Evolutionary conservation across 2,888 invertebrate genomes (phyloP), one percentile per base, ranked within the genome.

Genomic region (Helleia helle): DNA sequence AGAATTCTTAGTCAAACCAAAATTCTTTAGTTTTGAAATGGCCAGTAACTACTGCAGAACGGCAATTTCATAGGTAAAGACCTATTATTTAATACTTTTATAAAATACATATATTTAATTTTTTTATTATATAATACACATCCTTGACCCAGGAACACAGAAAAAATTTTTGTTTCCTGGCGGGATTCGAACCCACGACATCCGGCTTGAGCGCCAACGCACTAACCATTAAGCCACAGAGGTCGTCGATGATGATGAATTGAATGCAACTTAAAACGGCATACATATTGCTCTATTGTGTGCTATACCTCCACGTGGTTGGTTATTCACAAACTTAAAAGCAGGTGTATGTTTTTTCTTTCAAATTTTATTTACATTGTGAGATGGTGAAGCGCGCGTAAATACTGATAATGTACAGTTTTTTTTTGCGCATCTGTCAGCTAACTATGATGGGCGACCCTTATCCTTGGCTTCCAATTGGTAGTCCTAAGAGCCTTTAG

Each of bases 381-480:
- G 55, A 59, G 58, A 63, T 57, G 56, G 52, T 54, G 54, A 48
- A 46, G 58, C n/a, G n/a, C n/a, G n/a, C 50, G 56, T 56, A 61
- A 65, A 63, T 51, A 68, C 44, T 50, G 61, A 60, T 62, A 64
- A 57, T 53, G 50, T 38, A 57, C 52, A 69, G 71, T 71, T 72
- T 61, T 65, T 68, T n/a, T 69, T 58, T 55, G 42, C 64, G 64
- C 73, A 75, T 74, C 74, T 75, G 74, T 62, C 66, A 56, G 52
- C 56, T 49, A 46, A 49, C 42, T 51, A 52, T 54, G 46, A 55
- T 56, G 59, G 58, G 58, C 49, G 50, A 61, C 57, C 56, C 59
- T 70, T 73, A 75, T 75, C 75, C 60, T 45, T 38, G 40, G 47
- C 43, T 38, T 55, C 53, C 58, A 47, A 79, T 77, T 77, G 76